phyloP scores from a whole-genome alignment of 2,797 vertebrate species.

The Clarias platycephalus region DNA sequence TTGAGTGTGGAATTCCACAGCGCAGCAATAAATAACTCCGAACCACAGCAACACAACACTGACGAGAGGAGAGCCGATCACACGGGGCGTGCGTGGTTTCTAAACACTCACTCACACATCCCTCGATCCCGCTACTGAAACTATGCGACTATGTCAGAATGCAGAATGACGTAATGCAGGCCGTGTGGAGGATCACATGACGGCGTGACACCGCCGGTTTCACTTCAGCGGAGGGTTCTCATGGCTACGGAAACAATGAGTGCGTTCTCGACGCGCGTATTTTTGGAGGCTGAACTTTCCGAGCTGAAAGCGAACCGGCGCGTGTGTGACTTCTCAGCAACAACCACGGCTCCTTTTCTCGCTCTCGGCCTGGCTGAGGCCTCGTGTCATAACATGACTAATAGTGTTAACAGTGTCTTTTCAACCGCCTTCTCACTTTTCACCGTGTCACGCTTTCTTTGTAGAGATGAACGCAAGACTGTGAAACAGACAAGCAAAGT shows the following conservation, averaged over 20 bases:
- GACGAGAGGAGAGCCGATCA: not conserved
- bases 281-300: not conserved
- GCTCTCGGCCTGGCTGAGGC: not conserved
- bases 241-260: not conserved
- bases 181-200: conserved; percentile 13
- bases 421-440: conserved; percentile 12
- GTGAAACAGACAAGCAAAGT: not conserved
- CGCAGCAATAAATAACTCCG: not conserved
- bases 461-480: not conserved
- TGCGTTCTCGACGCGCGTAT: not conserved
- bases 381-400: conserved; percentile 43
- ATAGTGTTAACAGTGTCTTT: conserved; percentile 16
- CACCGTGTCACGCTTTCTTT: conserved; percentile 1
- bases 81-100: not conserved
- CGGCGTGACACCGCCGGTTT: not conserved
- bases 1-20: not conserved
- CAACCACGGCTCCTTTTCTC: not conserved
- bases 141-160: not conserved
- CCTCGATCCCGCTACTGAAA: not conserved
- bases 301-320: not conserved
- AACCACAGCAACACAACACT: not conserved
- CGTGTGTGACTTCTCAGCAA: not conserved
- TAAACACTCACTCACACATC: not conserved
- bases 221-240: not conserved
- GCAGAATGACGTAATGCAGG: conserved; percentile 14